Evolutionary conservation across 2,797 vertebrate genomes (phyloP).

Genomic region (Gymnodraco acuticeps): DNA sequence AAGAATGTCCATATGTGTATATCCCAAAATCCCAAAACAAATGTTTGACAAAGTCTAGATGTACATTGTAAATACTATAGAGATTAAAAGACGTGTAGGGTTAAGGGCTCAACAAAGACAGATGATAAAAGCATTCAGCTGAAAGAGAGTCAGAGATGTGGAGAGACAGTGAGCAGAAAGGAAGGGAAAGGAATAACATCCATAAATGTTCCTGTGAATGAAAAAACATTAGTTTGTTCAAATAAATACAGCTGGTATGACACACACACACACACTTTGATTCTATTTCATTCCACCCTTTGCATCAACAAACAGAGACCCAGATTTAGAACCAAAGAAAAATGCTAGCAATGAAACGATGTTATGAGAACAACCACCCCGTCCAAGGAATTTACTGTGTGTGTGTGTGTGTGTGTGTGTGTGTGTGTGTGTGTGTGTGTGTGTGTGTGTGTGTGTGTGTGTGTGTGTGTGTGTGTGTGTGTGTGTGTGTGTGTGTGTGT

Average conservation of each 20-base stretch:
- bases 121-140: conserved; percentile 23
- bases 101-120: conserved; percentile 17
- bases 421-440: conserved; percentile 23
- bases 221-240: conserved; percentile 48
- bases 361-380: conserved; percentile 74
- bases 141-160: conserved; percentile 8
- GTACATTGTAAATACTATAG: neutral
- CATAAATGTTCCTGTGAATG: conserved; percentile 56
- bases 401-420: conserved; percentile 21
- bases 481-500: neutral
- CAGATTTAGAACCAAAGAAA: conserved; percentile 77
- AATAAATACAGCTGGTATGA: conserved; percentile 66
- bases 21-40: neutral
- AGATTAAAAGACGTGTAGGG: neutral
- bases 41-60: neutral
- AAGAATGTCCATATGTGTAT: neutral
- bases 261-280: conserved; percentile 21
- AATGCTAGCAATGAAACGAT: conserved; percentile 76
- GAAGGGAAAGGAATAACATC: conserved; percentile 34
- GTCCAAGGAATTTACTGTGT: conserved; percentile 52
- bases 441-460: conserved; percentile 19
- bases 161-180: conserved; percentile 16
- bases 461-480: conserved; percentile 25
- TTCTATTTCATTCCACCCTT: conserved; percentile 61
- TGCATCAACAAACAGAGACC: conserved; percentile 76